Conservation (phyloP, 92 coral and sea anemone species). For the Umimayanthus chanpuru region DNA sequence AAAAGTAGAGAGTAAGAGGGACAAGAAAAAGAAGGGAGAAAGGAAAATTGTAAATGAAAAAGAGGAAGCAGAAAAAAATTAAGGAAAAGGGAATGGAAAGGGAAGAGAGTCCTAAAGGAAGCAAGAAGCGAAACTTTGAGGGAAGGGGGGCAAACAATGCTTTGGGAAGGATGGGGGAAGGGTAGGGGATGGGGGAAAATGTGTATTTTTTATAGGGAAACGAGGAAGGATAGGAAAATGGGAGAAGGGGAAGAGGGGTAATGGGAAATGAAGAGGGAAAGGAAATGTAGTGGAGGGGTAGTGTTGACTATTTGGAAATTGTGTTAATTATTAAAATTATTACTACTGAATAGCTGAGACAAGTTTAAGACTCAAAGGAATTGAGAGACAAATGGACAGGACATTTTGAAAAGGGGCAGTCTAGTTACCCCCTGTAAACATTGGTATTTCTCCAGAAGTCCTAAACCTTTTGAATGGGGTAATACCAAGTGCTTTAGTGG, state of each 20-base stretch:
- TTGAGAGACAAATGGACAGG: background rate
- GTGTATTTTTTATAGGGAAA: no score
- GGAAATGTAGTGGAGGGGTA: background rate
- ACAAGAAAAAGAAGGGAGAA: no score
- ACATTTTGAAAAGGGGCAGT: background rate
- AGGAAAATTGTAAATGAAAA: background rate
- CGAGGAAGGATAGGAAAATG: background rate
- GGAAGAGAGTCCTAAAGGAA: background rate
- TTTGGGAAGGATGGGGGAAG: background rate
- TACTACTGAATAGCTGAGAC: no score
- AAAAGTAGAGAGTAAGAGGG: background rate
- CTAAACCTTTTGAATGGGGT: no score
- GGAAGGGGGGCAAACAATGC: no score
- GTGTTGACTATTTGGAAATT: background rate
- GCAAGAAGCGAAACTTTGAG: background rate
- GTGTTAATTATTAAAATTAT: no score
- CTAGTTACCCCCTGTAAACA: no score
- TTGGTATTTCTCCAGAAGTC: no score
- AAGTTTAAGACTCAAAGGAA: no score
- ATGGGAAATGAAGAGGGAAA: background rate
- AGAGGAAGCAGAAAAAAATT: background rate
- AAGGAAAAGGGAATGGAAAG: background rate
- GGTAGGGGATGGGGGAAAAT: background rate
- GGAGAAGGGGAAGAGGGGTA: background rate
- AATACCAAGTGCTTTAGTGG: no score